phyloP scores from a whole-genome alignment of 1,140 invertebrate species.

The Drosophila lacteicornis region DNA sequence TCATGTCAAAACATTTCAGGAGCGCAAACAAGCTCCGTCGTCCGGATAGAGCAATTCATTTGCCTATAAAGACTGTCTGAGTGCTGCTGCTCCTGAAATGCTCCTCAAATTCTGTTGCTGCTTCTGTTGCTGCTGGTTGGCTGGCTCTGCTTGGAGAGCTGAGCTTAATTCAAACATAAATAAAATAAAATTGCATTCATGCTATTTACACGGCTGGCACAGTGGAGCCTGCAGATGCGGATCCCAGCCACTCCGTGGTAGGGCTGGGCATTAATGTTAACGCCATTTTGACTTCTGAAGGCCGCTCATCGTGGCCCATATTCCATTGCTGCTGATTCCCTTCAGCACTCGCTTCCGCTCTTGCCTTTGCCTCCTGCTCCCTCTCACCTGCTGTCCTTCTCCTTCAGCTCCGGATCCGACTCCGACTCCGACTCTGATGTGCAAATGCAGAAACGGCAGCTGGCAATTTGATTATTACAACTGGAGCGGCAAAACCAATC shows the following conservation, averaged over 20 bases:
- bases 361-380: neutral
- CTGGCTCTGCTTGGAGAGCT: slow-evolving; percentile 31
- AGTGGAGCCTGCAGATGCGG: slow-evolving; percentile 17
- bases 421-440: slow-evolving; percentile 14
- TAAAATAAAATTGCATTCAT: slow-evolving; percentile 53
- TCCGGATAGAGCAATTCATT: slow-evolving; percentile 36
- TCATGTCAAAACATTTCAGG: slow-evolving; percentile 19
- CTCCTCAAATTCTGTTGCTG: neutral
- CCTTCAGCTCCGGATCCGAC: neutral
- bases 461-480: slow-evolving; percentile 73
- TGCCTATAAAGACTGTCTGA: slow-evolving; percentile 37
- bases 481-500: slow-evolving; percentile 62
- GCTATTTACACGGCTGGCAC: slow-evolving; percentile 43
- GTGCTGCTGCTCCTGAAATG: slow-evolving; percentile 15
- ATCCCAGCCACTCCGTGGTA: slow-evolving; percentile 9
- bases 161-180: slow-evolving; percentile 61
- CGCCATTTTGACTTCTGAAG: slow-evolving; percentile 65
- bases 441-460: slow-evolving; percentile 27
- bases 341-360: slow-evolving; percentile 9
- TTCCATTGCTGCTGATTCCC: slow-evolving; percentile 20
- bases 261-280: slow-evolving; percentile 45
- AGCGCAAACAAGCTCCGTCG: slow-evolving; percentile 11
- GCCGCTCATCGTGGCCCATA: slow-evolving; percentile 51
- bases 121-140: slow-evolving; percentile 22
- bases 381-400: slow-evolving; percentile 12